Conservation (phyloP, 2,113 vertebrate genomes). For the Orycteropus afer region DNA sequence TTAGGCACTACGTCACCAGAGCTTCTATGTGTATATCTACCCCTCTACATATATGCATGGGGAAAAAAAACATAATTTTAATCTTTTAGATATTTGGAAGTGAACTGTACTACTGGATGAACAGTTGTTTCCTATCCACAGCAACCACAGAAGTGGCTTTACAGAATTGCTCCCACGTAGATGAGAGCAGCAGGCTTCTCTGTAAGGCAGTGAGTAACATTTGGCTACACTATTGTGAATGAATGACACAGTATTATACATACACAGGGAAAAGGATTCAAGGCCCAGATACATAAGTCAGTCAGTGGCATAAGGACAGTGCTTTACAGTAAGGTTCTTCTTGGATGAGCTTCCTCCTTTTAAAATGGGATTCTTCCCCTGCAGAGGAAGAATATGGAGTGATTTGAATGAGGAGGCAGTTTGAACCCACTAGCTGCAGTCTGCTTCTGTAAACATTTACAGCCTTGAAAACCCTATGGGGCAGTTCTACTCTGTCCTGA, state of each 20-base stretch:
- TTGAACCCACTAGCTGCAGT: no score
- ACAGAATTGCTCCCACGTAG: background rate
- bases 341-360: background rate
- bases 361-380: background rate
- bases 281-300: background rate
- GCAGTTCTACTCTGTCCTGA: no score
- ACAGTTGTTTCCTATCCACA: background rate
- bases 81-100: background rate
- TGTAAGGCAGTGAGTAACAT: background rate
- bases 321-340: background rate
- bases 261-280: background rate
- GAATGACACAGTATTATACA: background rate
- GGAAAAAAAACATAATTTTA: background rate
- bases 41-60: background rate
- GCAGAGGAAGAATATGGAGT: background rate
- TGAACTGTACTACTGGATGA: background rate
- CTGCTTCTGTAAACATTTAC: no score
- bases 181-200: background rate
- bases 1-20: no score
- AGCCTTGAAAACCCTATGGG: no score
- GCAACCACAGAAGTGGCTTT: background rate
- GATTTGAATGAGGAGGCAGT: no score
- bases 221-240: background rate
- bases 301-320: background rate
- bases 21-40: background rate